Conservation (phyloP, 2,888 invertebrate species). For the Cryptocheilus praepositus region DNA sequence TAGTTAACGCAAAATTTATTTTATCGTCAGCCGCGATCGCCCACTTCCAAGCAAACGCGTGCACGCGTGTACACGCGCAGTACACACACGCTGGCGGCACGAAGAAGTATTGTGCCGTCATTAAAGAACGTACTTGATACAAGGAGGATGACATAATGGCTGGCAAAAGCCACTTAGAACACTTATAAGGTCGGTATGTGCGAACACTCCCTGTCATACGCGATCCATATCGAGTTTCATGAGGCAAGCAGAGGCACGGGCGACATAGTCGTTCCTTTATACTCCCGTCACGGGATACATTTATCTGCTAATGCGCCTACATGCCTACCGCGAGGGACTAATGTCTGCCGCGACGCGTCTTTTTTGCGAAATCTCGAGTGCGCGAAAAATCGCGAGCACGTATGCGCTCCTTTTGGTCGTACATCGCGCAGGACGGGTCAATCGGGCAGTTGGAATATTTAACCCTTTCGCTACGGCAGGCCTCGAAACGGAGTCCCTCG, state of each 20-base stretch:
- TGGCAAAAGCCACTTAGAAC: conserved; percentile 31
- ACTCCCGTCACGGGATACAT: conserved; percentile 16
- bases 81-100: neutral
- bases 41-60: neutral
- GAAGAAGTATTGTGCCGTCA: conserved; percentile 15
- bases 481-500: too few relatives aligned
- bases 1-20: conserved; percentile 1
- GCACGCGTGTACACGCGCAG: too few relatives aligned
- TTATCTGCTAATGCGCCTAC: neutral
- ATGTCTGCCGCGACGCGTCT: too few relatives aligned
- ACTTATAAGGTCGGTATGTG: conserved; percentile 31
- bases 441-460: too few relatives aligned
- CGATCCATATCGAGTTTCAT: conserved; percentile 38
- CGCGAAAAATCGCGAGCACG: too few relatives aligned
- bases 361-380: too few relatives aligned
- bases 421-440: too few relatives aligned
- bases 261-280: conserved; percentile 28
- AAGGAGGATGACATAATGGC: conserved; percentile 31
- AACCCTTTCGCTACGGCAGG: too few relatives aligned
- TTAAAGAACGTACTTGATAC: conserved; percentile 23
- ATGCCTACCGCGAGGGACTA: too few relatives aligned
- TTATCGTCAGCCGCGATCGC: neutral
- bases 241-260: conserved; percentile 9
- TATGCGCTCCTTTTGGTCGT: too few relatives aligned
- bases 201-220: conserved; percentile 23